phyloP scores from a whole-genome alignment of 2,113 vertebrate species.

The Lepisosteus oculatus region DNA sequence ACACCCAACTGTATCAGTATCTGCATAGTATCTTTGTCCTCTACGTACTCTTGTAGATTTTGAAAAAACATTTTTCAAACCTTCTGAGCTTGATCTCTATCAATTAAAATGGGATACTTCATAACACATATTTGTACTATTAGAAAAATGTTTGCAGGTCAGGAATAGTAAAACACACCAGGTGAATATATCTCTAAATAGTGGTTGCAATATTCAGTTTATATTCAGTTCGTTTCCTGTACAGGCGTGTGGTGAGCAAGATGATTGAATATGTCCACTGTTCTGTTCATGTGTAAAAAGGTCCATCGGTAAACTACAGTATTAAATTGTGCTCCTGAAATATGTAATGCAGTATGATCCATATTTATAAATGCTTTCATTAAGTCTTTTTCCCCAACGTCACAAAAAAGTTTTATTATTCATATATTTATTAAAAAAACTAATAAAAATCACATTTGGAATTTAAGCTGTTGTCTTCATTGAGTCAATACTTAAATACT shows the following conservation, averaged over 20 bases:
- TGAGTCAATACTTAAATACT: not conserved
- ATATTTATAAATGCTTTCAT: conserved; percentile 34
- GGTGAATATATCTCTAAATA: not conserved
- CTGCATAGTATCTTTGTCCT: too few species aligned
- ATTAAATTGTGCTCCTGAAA: conserved; percentile 40
- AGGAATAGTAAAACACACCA: not conserved
- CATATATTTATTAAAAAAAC: conserved; percentile 40
- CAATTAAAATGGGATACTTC: too few species aligned
- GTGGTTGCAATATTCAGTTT: not conserved
- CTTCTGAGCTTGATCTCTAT: too few species aligned
- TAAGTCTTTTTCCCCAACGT: conserved; percentile 14
- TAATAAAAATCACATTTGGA: conserved; percentile 22
- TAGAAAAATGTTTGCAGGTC: too few species aligned
- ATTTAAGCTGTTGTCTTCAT: not conserved
- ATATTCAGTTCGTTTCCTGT: conserved; percentile 4
- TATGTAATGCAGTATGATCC: conserved; percentile 38
- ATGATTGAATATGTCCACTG: not conserved
- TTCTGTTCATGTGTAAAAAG: not conserved
- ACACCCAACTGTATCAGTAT: too few species aligned
- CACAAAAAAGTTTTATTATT: conserved; percentile 25
- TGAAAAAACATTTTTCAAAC: too few species aligned
- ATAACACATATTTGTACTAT: too few species aligned
- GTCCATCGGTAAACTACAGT: conserved; percentile 33
- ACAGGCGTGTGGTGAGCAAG: not conserved
- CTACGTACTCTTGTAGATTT: too few species aligned